Conservation (phyloP, 2,797 vertebrate genomes). For the Uromys caudimaculatus region DNA sequence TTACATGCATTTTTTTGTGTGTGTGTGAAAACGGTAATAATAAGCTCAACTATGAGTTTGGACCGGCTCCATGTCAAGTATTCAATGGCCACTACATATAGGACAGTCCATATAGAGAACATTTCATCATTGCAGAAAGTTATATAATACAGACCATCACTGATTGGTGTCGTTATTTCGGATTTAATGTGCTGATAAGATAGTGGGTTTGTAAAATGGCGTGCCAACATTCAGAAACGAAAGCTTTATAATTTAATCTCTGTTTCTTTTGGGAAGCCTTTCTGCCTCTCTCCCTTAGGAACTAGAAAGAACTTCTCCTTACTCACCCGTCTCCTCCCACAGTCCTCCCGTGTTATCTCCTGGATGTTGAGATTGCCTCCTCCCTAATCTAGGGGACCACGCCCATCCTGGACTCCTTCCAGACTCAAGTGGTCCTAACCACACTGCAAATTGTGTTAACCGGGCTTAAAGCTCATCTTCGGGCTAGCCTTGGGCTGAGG, state of each 20-base stretch:
- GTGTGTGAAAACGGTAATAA: too few relatives aligned
- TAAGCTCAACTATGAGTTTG: background rate
- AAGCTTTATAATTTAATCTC: background rate
- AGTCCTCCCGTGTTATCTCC: background rate
- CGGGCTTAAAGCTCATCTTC: background rate
- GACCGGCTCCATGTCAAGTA: background rate
- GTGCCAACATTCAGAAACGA: background rate
- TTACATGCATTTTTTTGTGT: background rate
- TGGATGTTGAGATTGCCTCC: background rate
- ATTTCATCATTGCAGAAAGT: background rate
- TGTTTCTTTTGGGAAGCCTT: background rate
- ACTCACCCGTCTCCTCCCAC: accelerated
- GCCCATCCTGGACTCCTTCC: background rate
- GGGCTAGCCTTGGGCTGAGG: background rate
- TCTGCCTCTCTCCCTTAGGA: background rate
- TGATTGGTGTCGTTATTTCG: background rate
- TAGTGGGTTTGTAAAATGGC: background rate
- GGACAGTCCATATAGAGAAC: background rate
- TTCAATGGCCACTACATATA: background rate
- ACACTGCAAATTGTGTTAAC: background rate
- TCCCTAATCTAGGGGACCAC: background rate
- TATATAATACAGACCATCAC: background rate
- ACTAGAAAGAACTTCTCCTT: background rate
- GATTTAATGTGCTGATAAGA: background rate
- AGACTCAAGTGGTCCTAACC: background rate